phyloP scores from a whole-genome alignment of 2,797 vertebrate genomes.

The Pampus argenteus region DNA sequence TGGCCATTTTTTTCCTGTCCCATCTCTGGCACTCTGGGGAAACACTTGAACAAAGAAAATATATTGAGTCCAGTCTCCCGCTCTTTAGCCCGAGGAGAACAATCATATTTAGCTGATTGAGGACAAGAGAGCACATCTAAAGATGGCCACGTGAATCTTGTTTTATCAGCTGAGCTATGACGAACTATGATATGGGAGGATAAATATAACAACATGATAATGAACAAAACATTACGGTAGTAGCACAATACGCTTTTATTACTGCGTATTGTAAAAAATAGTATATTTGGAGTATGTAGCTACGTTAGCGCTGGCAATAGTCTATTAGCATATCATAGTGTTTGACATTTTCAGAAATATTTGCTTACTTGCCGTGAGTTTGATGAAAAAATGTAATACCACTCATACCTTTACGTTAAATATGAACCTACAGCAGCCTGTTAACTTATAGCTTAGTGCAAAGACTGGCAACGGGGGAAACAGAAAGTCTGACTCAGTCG shows the following conservation, averaged over 20 bases:
- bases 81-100: constrained; percentile 69
- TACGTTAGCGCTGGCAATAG: too few relatives aligned
- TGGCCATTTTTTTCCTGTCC: constrained; percentile 38
- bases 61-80: constrained; percentile 47
- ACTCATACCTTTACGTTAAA: not conserved
- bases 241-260: not conserved
- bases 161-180: constrained; percentile 42
- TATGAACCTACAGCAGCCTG: too few relatives aligned
- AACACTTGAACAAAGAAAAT: constrained; percentile 57
- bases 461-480: too few relatives aligned
- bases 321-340: too few relatives aligned
- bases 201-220: not conserved
- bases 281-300: not conserved
- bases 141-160: constrained; percentile 43
- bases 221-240: not conserved
- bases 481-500: too few relatives aligned
- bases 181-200: too few relatives aligned
- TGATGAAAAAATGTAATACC: too few relatives aligned
- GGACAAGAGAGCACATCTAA: constrained; percentile 62
- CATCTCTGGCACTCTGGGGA: constrained; percentile 54
- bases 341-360: too few relatives aligned
- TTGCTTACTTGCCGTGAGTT: too few relatives aligned
- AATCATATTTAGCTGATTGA: constrained; percentile 64
- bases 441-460: not conserved
- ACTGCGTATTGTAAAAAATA: not conserved